Evolutionary conservation across 2,113 vertebrate species (phyloP).

Genomic region (Crotalus helleri): DNA sequence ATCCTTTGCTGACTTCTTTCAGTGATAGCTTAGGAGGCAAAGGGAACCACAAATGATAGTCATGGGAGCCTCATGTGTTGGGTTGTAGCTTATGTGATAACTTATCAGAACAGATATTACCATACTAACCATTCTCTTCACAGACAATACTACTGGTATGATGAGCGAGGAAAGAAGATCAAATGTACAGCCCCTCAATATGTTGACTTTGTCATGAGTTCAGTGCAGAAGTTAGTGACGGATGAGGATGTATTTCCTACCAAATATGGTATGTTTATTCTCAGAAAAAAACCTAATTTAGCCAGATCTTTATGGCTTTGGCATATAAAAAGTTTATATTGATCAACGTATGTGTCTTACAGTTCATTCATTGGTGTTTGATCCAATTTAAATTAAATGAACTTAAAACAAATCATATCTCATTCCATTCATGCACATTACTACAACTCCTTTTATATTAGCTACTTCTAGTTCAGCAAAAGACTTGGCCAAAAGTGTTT

Average conservation of each 20-base stretch:
- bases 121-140: conserved; percentile 40
- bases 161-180: conserved; percentile 96
- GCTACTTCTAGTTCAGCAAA: neutral
- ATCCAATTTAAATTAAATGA: neutral
- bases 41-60: neutral
- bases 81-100: neutral
- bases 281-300: neutral
- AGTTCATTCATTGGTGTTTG: neutral
- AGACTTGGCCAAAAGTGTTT: neutral
- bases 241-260: conserved; percentile 98
- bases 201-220: conserved; percentile 97
- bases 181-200: conserved; percentile 99
- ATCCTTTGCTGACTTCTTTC: neutral
- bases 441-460: neutral
- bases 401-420: neutral
- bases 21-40: neutral
- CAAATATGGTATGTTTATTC: conserved; percentile 87
- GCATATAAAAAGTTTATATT: neutral
- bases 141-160: conserved; percentile 99
- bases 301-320: neutral
- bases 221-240: conserved; percentile 96
- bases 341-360: neutral
- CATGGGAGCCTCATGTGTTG: neutral
- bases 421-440: neutral
- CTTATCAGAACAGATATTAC: conserved; percentile 11